These are phyloP conservation scores for Aviceda subcristata DNA, from an alignment of 2,113 vertebrate species.

Conservation along the genomic window DNA sequence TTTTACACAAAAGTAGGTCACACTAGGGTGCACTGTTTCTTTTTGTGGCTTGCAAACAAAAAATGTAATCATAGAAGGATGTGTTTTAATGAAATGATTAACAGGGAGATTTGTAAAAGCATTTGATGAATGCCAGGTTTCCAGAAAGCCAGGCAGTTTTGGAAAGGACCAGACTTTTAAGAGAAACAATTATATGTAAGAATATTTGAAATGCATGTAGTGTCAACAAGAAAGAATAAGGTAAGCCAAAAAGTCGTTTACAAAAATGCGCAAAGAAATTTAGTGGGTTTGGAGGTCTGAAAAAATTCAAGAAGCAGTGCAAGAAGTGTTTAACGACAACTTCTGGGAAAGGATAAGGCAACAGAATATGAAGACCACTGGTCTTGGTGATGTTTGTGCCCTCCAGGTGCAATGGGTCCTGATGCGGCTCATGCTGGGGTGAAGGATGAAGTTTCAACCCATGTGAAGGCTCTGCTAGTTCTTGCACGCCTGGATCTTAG, in stretches of 20 bases:
- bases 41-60: neutral
- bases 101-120: neutral
- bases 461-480: neutral
- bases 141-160: neutral
- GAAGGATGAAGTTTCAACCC: neutral
- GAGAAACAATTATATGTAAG: neutral
- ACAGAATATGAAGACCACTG: neutral
- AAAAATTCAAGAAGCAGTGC: neutral
- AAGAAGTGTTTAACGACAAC: neutral
- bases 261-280: neutral
- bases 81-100: neutral
- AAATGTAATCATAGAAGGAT: neutral
- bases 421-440: fast-evolving
- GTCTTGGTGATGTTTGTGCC: neutral
- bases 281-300: neutral
- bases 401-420: fast-evolving
- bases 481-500: neutral
- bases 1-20: neutral
- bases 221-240: neutral
- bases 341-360: neutral
- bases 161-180: neutral
- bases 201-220: neutral
- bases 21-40: neutral
- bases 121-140: neutral
- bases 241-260: neutral